A percentile compares a stretch with the other conserved stretches of the same genome.
Conservation (phyloP, 2,888 invertebrate genomes). For the Microctonus aethiopoides region DNA sequence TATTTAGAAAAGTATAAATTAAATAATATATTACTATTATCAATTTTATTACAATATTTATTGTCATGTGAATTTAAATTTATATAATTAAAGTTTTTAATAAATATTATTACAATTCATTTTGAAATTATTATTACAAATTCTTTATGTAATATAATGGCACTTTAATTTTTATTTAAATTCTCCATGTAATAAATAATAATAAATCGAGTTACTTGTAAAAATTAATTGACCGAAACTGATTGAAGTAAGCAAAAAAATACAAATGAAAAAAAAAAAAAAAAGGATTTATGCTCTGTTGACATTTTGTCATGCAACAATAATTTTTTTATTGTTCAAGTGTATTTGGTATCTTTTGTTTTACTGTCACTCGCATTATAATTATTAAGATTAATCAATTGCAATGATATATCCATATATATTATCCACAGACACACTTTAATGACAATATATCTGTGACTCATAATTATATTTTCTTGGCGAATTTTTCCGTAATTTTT, state of each 20-base stretch:
- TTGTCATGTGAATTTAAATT: too few species aligned
- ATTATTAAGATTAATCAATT: background rate
- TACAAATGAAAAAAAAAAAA: constrained; percentile 25
- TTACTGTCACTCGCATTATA: background rate
- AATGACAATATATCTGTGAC: background rate
- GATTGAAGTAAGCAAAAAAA: background rate
- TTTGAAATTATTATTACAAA: too few species aligned
- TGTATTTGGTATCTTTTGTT: background rate
- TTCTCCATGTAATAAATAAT: background rate
- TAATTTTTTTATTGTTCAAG: constrained; percentile 35
- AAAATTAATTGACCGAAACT: constrained; percentile 11
- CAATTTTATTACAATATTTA: background rate
- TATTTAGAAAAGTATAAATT: constrained; percentile 48
- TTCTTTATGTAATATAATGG: too few species aligned
- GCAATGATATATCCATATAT: background rate
- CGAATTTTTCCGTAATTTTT: background rate
- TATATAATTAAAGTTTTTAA: too few species aligned
- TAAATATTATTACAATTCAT: too few species aligned
- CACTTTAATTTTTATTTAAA: too few species aligned
- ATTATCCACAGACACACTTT: background rate
- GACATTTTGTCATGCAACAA: constrained; percentile 18
- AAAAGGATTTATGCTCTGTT: constrained; percentile 41
- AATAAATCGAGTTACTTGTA: background rate
- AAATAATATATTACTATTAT: background rate
- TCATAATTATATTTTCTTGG: background rate